A percentile compares a stretch with the other conserved stretches of the same genome.
phyloP scores from a whole-genome alignment of 2,113 vertebrate genomes.

The Pachypanchax playfairii region DNA sequence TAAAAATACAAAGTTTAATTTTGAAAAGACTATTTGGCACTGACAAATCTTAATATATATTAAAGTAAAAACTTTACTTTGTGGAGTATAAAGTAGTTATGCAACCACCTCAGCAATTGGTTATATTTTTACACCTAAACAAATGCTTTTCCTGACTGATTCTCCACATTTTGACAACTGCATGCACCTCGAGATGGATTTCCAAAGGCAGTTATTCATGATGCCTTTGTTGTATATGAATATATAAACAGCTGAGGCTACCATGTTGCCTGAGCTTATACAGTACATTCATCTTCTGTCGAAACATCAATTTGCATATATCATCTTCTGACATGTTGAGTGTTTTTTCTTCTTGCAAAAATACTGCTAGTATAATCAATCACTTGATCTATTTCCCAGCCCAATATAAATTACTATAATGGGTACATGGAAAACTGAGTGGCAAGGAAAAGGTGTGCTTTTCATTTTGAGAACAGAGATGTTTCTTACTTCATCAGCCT shows the following conservation, averaged over 20 bases:
- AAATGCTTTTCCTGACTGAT: constrained; percentile 26
- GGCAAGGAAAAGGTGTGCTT: not conserved
- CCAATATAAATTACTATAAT: constrained; percentile 20
- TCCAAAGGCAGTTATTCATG: constrained; percentile 11
- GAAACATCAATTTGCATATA: constrained; percentile 51
- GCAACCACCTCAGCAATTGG: not conserved
- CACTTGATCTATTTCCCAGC: constrained; percentile 58
- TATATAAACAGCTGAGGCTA: constrained; percentile 17
- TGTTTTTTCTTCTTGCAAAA: constrained; percentile 42
- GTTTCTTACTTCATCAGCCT: not conserved
- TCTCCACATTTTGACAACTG: constrained; percentile 31
- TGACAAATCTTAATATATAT: not conserved
- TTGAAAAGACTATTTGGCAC: too few species aligned
- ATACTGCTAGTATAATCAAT: constrained; percentile 50
- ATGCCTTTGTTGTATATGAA: constrained; percentile 29
- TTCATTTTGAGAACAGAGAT: constrained; percentile 36
- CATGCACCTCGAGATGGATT: constrained; percentile 23
- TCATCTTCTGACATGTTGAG: constrained; percentile 45
- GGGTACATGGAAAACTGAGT: constrained; percentile 4
- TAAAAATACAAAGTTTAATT: too few species aligned
- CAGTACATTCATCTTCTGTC: constrained; percentile 55
- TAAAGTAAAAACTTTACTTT: too few species aligned
- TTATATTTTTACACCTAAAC: constrained; percentile 16
- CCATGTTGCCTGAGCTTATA: constrained; percentile 37
- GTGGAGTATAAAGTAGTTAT: not conserved